Percentiles rank a stretch among this genome's conserved stretches.
Conservation (phyloP, 2,888 invertebrate species). For the Pedicia rivosa region DNA sequence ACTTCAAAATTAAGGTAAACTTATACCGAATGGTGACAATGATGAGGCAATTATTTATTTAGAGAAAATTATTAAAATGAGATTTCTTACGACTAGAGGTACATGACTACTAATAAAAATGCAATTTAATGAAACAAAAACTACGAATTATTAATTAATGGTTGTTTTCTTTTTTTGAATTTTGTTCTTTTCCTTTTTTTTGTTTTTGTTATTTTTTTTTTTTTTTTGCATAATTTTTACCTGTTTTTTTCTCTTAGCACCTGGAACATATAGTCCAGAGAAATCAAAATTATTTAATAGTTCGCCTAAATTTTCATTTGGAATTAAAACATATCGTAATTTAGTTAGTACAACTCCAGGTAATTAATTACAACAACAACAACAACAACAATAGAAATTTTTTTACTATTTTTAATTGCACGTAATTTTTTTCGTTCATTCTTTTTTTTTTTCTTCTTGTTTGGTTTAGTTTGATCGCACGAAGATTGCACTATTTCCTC, state of each 20-base stretch:
- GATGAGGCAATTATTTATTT: no score
- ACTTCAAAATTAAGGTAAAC: no score
- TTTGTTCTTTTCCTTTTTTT: no score
- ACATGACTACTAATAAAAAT: no score
- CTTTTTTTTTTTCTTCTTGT: neutral
- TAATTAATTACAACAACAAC: no score
- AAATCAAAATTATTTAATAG: slow-evolving; percentile 34
- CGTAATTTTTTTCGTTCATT: neutral
- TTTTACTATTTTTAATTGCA: neutral
- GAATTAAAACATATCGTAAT: slow-evolving; percentile 44
- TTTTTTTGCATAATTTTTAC: no score
- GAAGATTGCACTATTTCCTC: slow-evolving; percentile 1
- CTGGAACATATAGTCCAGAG: slow-evolving; percentile 34
- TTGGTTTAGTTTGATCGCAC: slow-evolving; percentile 1
- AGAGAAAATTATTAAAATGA: no score
- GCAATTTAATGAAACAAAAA: no score
- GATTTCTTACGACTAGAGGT: no score
- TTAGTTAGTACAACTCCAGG: slow-evolving; percentile 48
- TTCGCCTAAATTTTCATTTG: slow-evolving; percentile 31
- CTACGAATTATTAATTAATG: no score
- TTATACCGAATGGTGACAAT: no score
- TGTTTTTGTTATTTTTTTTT: slow-evolving; percentile 9
- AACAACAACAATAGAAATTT: neutral
- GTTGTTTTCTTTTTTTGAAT: no score
- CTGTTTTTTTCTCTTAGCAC: slow-evolving; percentile 19